These are phyloP conservation scores for Oncorhynchus nerka DNA, from an alignment of 2,113 vertebrate genomes.

Conservation along the genomic window DNA sequence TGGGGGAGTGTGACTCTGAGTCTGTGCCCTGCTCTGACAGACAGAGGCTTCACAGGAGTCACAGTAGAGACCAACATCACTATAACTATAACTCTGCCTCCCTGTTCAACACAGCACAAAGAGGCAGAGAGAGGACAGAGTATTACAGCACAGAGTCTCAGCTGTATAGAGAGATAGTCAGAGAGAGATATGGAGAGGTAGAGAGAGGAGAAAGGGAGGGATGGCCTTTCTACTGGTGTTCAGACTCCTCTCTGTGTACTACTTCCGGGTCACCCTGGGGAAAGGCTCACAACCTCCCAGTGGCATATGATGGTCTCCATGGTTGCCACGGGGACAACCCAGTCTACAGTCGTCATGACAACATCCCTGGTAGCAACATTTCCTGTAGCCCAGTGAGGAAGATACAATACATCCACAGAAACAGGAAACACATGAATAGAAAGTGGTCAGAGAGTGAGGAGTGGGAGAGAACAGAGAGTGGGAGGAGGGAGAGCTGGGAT, in stretches of 20 bases:
- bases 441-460: constrained; percentile 32
- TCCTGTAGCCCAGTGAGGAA: constrained; percentile 50
- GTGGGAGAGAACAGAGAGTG: constrained; percentile 34
- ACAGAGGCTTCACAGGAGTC: constrained; percentile 57
- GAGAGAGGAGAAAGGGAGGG: constrained; percentile 33
- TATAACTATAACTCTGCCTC: constrained; percentile 7
- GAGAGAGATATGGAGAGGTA: constrained; percentile 13
- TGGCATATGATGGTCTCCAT: constrained; percentile 58
- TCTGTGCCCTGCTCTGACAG: constrained; percentile 39
- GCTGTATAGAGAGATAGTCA: constrained; percentile 3
- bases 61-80: constrained; percentile 28
- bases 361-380: constrained; percentile 46
- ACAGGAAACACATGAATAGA: constrained; percentile 52
- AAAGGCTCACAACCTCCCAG: constrained; percentile 9
- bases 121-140: constrained; percentile 28
- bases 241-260: constrained; percentile 60
- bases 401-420: constrained; percentile 56
- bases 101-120: constrained; percentile 38
- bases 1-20: constrained; percentile 53
- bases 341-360: constrained; percentile 47
- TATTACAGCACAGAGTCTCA: constrained; percentile 32
- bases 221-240: constrained; percentile 52
- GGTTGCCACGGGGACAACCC: constrained; percentile 68
- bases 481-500: neutral
- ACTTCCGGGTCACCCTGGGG: constrained; percentile 65